A percentile compares a stretch with the other conserved stretches of the same genome.
These are phyloP conservation scores for Rhadinocentrus ornatus DNA, from an alignment of 2,797 vertebrate species.

Conservation along the genomic window DNA sequence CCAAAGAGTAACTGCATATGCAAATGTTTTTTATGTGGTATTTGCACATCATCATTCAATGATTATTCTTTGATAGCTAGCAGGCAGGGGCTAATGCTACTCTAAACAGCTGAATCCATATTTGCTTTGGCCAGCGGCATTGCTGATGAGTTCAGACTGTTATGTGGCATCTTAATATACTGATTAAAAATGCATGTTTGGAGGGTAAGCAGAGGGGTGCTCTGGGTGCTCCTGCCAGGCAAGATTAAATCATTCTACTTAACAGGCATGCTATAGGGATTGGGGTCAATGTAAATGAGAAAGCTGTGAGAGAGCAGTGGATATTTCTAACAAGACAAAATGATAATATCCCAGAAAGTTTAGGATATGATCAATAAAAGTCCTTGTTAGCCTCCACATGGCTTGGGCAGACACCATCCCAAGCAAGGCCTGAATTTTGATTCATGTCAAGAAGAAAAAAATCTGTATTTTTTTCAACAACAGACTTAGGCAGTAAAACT, in stretches of 20 bases:
- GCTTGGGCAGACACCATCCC: neutral
- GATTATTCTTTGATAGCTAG: constrained; percentile 76
- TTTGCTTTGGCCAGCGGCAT: constrained; percentile 78
- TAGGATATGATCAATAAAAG: constrained; percentile 34
- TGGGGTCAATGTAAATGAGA: constrained; percentile 76
- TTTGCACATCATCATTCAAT: constrained; percentile 73
- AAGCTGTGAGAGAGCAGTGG: constrained; percentile 53
- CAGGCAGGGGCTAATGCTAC: constrained; percentile 75
- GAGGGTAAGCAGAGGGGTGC: constrained; percentile 71
- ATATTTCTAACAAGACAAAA: constrained; percentile 33
- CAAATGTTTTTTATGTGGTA: neutral
- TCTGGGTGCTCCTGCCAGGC: constrained; percentile 73
- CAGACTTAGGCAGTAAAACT: constrained; percentile 38
- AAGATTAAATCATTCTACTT: constrained; percentile 75
- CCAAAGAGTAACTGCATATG: constrained; percentile 22
- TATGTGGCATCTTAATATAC: constrained; percentile 83
- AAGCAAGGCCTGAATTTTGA: neutral
- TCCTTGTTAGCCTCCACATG: neutral
- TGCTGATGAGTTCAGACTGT: constrained; percentile 84
- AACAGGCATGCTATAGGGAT: constrained; percentile 68
- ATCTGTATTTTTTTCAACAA: neutral
- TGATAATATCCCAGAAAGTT: constrained; percentile 21
- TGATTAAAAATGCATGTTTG: constrained; percentile 82
- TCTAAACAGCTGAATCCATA: constrained; percentile 83
- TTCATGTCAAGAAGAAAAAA: constrained; percentile 4